Evolutionary conservation across 2,888 invertebrate species (phyloP), one percentile per base, ranked within the genome.

Genomic region (Physocephala rufipes): DNA sequence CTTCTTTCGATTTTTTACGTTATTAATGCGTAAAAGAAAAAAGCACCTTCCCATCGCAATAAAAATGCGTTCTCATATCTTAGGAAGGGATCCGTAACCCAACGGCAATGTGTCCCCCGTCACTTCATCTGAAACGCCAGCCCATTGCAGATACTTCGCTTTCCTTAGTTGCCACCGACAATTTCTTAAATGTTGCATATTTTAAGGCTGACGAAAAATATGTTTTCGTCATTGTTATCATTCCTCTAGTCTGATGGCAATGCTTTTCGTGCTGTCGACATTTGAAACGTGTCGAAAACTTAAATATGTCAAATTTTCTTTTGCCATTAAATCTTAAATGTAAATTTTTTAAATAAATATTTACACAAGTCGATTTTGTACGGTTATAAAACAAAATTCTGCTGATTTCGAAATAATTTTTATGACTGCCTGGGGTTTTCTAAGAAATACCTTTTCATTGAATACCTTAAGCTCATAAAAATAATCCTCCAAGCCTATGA

Each of bases 201-300:
- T 55, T 24, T 36, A 51, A 53, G 19, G 21, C 45, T n/a, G 53
- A 53, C 5, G 43, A 24, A 16, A 36, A 45, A 66, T 36, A 43
- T 66, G 65, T 30, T 55, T 55, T 9, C n/a, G 16, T 2, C 30
- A 16, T 49, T 64, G 36, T 55, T 55, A 55, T 66, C 66, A 55
- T 43, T 30, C 43, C 30, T 53, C 19, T n/a, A n/a, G 43, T 36
- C 43, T 36, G 30, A 9, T 36, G 19, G 12, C 19, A 2, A 47
- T 55, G 30, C 55, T 43, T 53, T 66, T n/a, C 30, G 55, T 30
- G 3, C 47, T 61, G 21, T 26, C 15, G 61, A 28, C 9, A 5
- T 26, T 47, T 26, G 66, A 53, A 36, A 66, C 66, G 66, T 66
- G 66, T 3, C 36, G 55, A n/a, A 66, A 66, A 66, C 55, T 66